Percentiles rank a stretch among this genome's conserved stretches.
Evolutionary conservation across 2,888 invertebrate genomes (phyloP).

Genomic region (Arenicola marina): DNA sequence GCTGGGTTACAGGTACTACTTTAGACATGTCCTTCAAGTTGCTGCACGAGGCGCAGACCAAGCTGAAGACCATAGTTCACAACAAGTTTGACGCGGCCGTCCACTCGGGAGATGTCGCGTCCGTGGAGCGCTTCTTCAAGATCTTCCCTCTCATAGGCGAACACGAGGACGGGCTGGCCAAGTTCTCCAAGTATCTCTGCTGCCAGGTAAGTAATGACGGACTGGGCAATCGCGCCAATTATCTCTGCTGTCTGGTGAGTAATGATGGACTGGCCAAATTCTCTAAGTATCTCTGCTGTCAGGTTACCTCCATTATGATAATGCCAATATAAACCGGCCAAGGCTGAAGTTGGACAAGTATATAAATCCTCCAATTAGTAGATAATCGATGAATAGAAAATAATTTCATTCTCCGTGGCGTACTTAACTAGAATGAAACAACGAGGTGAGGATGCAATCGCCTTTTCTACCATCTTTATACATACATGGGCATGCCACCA

Average conservation of each 20-base stretch:
- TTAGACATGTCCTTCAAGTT: constrained; percentile 74
- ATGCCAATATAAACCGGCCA: too few species aligned
- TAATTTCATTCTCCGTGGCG: too few species aligned
- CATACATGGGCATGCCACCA: too few species aligned
- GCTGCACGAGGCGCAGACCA: constrained; percentile 76
- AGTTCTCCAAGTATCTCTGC: constrained; percentile 85
- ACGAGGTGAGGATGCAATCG: too few species aligned
- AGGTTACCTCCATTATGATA: too few species aligned
- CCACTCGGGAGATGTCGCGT: constrained; percentile 30
- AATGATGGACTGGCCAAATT: constrained; percentile 89
- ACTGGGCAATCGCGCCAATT: too few species aligned
- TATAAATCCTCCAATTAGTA: too few species aligned
- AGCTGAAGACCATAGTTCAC: constrained; percentile 73
- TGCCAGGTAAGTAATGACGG: constrained; percentile 67
- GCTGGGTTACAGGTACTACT: constrained; percentile 65
- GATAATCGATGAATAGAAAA: too few species aligned
- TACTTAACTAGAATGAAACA: too few species aligned
- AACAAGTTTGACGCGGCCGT: constrained; percentile 64
- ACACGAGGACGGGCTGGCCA: constrained; percentile 84
- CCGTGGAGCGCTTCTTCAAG: constrained; percentile 77
- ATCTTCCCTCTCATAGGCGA: constrained; percentile 93
- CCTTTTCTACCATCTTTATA: too few species aligned
- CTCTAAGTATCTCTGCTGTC: constrained; percentile 81
- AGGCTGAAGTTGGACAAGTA: too few species aligned
- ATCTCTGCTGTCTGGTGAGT: too few species aligned